Base-by-base conservation (phyloP, 2,797 vertebrate genomes). In the Fistularia commersonii region DNA sequence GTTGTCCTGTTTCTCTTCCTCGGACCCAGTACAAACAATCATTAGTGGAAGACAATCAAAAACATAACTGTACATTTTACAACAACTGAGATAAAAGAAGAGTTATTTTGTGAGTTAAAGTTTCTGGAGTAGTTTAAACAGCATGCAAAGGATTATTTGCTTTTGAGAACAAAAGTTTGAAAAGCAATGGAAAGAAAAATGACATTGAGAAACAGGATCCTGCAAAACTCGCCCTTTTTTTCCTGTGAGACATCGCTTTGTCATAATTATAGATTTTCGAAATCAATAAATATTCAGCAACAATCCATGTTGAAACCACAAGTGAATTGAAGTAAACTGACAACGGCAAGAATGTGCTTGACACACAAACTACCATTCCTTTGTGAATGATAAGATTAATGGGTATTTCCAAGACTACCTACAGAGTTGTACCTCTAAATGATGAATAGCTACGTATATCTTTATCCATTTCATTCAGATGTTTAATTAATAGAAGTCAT, bases 361-460 rank as follows among this genome's bases (percentile, higher is more conserved):
- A 66, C 36, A 53, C 43, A 44, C 39, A 23, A 2, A 4, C 4
- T 23, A 23, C 36, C 11, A 35, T 47, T 61, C 45, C 39, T 61
- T 8, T 0, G 9, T 12, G 45, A 57, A 40, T 54, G 54, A 51
- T 14, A 68, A 80, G 73, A 86, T 76, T 41, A 75, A 83, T 77
- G 46, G 66, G 9, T 48, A 52, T 63, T 67, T 75, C 46, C 36
- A 69, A 69, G 59, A 62, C 39, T 40, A 57, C 63, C 65, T 67
- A 54, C 72, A 77, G 51, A 66, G 56, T 55, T 66, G 60, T 72
- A 61, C 38, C 47, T 55, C 42, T 35, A 46, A 56, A 51, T 79
- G 72, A 84, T 79, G 55, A 79, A 80, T 78, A 45, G 48, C 63
- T 65, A 60, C 41, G 51, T 47, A 33, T 38, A 59, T 54, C 41